These are phyloP conservation scores for Shinisaurus crocodilurus DNA, from an alignment of 2,113 vertebrate species.

Conservation along the genomic window DNA sequence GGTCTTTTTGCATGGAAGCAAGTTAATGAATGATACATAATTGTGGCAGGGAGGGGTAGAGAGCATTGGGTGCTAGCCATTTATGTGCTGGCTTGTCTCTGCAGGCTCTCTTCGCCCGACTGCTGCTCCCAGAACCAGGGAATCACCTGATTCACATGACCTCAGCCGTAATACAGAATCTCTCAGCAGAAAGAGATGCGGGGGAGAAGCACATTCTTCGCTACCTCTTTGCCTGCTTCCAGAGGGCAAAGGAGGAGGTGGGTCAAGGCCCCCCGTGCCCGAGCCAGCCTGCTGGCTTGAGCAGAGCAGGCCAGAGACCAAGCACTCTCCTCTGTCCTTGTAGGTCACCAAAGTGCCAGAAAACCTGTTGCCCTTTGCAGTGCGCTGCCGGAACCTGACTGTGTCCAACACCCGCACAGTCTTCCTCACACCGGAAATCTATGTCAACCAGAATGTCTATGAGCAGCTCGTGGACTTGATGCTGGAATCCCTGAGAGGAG, in stretches of 20 bases:
- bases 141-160: constrained; percentile 96
- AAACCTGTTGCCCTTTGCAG: constrained; percentile 90
- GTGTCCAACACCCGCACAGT: constrained; percentile 91
- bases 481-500: constrained; percentile 86
- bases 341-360: constrained; percentile 97
- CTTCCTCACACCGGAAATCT: constrained; percentile 96
- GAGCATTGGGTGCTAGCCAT: not conserved
- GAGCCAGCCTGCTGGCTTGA: accelerated
- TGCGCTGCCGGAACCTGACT: constrained; percentile 90
- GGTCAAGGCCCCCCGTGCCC: accelerated
- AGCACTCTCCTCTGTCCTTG: not conserved
- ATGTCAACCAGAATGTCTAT: constrained; percentile 89
- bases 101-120: constrained; percentile 92
- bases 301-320: not conserved
- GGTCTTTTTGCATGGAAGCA: not conserved
- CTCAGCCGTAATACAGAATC: constrained; percentile 82
- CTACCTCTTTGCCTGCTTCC: constrained; percentile 94
- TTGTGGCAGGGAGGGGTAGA: no score
- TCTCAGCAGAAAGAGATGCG: constrained; percentile 94
- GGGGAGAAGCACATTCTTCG: constrained; percentile 90
- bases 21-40: not conserved
- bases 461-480: constrained; percentile 95
- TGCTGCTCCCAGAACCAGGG: constrained; percentile 92
- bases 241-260: constrained; percentile 94
- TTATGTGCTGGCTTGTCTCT: constrained; percentile 20